A percentile compares a stretch with the other conserved stretches of the same genome.
phyloP scores from a whole-genome alignment of 2,888 invertebrate species.

The Nudaria mundana region DNA sequence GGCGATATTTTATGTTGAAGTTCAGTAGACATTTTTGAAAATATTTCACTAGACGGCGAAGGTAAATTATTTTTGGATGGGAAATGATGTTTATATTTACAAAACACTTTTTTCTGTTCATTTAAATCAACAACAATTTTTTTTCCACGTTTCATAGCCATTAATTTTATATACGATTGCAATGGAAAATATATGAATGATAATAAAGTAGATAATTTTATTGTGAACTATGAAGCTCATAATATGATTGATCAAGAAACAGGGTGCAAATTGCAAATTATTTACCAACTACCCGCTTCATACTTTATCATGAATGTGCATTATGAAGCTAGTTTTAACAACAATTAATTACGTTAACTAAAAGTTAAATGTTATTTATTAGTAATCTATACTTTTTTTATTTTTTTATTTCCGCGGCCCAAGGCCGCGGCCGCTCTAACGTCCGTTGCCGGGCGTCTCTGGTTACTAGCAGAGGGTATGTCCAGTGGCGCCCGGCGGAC shows the following conservation, averaged over 20 bases:
- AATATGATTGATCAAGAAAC: background rate
- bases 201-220: background rate
- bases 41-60: background rate
- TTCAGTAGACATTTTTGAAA: background rate
- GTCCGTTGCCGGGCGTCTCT: no score
- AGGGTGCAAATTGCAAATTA: background rate
- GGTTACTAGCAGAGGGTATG: no score
- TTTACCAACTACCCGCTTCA: background rate
- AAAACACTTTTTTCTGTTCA: background rate
- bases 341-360: no score
- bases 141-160: background rate
- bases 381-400: no score
- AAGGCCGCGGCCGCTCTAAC: no score
- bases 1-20: background rate
- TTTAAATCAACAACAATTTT: background rate
- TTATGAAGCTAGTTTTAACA: no score
- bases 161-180: background rate
- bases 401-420: no score
- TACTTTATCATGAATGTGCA: background rate
- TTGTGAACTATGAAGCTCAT: background rate
- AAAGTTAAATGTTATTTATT: no score
- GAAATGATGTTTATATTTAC: background rate
- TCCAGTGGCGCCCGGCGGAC: no score
- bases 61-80: background rate
- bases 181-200: background rate